Base-by-base conservation (phyloP, 2,888 invertebrate genomes). In the Xanthia togata region DNA sequence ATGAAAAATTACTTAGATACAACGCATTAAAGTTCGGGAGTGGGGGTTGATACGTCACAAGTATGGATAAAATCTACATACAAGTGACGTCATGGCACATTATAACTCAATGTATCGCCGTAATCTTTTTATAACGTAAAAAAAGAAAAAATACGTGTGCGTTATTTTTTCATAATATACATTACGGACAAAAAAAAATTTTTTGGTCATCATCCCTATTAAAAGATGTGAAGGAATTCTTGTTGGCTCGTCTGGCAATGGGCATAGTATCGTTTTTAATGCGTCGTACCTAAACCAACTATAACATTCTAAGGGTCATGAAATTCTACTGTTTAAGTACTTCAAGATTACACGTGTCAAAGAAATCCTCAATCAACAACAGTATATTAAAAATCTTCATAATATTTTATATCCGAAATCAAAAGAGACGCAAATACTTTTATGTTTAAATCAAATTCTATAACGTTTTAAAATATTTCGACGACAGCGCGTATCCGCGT, bases 401-500 rank as follows among this genome's bases (percentile, higher is more conserved):
- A 20, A n/a, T 55, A 41, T 59, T 63, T 59, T 65, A 73, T 44
- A 55, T 50, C 35, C 4, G 3, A 63, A 70, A 70, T 70, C 26
- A 71, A 38, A 77, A 63, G 17, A 59, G 70, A 76, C 38, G 55
- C 57, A 59, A 76, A 76, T 72, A 63, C 60, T 62, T 75, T 44
- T n/a, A 62, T 35, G 35, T 60, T 65, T 55, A 65, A 73, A 35
- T 59, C 44, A 69, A 65, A 74, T 65, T 31, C 26, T 55, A 26
- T 62, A 71, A 71, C 57, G 12, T 67, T 76, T 78, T 73, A 76
- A 81, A 53, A 79, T 83, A 55, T 73, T 57, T 73, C 57, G 86
- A 69, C 75, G 89, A 89, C 84, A 87, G 82, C 77, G n/a, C 82
- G 76, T 75, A 83, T 89, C 88, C 88, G 79, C 79, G 53, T 53